Evolutionary conservation across 2,797 vertebrate species (phyloP).

Genomic region (Megaceryle alcyon): DNA sequence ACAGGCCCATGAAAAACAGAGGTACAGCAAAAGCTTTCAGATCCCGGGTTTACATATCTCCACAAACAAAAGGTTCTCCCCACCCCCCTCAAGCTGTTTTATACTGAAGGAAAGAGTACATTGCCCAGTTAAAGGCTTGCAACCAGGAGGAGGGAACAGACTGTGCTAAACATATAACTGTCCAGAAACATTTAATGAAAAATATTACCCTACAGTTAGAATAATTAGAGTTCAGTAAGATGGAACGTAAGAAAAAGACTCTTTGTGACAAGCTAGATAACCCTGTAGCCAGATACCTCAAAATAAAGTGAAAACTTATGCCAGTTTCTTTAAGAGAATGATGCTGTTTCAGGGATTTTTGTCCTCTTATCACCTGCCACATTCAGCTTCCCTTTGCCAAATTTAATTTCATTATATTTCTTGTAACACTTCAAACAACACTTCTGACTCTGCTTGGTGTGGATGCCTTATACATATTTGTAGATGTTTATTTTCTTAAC

Average conservation of each 20-base stretch:
- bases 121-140: background rate
- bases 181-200: background rate
- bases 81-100: background rate
- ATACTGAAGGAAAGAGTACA: background rate
- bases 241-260: background rate
- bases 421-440: background rate
- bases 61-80: background rate
- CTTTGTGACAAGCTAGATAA: background rate
- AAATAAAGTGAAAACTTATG: background rate
- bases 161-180: background rate
- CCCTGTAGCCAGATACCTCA: background rate
- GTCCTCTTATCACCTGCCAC: background rate
- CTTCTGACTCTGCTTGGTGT: background rate
- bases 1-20: background rate
- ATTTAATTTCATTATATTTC: background rate
- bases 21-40: background rate
- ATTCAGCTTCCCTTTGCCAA: background rate
- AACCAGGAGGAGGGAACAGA: background rate
- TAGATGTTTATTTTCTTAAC: background rate
- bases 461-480: background rate
- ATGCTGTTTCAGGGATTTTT: background rate
- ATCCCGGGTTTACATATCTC: background rate
- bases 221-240: background rate
- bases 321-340: background rate
- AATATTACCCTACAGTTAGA: background rate